Evolutionary conservation across 2,113 vertebrate genomes (phyloP).

Genomic region (Atlantisia rogersi): DNA sequence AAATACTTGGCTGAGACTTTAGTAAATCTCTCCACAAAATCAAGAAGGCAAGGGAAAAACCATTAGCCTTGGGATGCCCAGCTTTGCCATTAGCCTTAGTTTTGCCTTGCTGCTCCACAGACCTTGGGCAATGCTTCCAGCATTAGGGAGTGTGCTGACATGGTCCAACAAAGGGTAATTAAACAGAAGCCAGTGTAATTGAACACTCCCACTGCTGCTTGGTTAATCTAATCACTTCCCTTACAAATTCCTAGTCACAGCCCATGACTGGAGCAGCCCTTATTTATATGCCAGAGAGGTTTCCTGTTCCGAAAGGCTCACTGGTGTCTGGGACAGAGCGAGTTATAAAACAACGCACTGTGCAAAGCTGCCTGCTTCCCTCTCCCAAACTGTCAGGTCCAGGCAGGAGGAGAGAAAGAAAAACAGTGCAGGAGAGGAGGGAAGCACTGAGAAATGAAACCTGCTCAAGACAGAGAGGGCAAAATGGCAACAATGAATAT

Average conservation of each 20-base stretch:
- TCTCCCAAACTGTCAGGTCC: background rate
- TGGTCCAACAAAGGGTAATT: background rate
- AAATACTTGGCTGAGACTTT: background rate
- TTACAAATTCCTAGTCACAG: background rate
- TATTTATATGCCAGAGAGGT: conserved; percentile 34
- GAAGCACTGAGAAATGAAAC: background rate
- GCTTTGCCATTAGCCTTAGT: background rate
- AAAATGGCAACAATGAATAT: background rate
- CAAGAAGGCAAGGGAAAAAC: background rate
- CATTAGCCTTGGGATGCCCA: background rate
- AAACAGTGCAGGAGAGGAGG: background rate
- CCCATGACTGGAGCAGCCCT: background rate
- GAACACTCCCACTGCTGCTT: conserved; percentile 18
- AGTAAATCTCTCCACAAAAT: background rate
- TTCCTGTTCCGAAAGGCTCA: background rate
- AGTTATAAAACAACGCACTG: background rate
- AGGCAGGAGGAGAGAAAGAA: background rate
- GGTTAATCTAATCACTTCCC: background rate
- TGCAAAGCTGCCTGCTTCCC: background rate
- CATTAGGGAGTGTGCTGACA: background rate
- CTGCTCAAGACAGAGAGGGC: background rate
- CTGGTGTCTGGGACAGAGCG: background rate
- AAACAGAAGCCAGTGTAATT: conserved; percentile 5
- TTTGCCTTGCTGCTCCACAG: background rate
- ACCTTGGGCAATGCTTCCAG: background rate